Evolutionary conservation across 2,888 invertebrate species (phyloP).

Genomic region (Blera fallax): DNA sequence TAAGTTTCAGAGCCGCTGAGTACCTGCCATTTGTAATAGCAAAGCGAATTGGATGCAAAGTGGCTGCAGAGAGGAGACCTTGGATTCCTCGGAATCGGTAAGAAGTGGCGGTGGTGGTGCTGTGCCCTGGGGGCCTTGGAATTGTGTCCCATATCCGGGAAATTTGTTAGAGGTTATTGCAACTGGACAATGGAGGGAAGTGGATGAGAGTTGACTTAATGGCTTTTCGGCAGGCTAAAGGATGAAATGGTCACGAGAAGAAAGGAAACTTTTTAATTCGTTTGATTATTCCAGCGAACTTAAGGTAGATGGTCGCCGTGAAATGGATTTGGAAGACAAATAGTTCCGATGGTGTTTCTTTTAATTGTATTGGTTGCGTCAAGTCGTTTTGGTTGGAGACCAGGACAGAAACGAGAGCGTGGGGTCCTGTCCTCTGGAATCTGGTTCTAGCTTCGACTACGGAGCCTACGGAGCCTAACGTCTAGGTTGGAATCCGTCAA

Average conservation of each 20-base stretch:
- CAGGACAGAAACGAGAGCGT: too few relatives aligned
- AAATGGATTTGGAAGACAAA: conserved; percentile 18
- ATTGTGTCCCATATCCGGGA: conserved; percentile 42
- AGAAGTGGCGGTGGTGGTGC: neutral
- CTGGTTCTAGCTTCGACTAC: too few relatives aligned
- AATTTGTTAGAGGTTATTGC: conserved; percentile 4
- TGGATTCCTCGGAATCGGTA: conserved; percentile 9
- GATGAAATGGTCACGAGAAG: neutral
- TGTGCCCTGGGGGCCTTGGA: neutral
- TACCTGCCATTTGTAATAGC: conserved; percentile 64
- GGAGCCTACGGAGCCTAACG: too few relatives aligned
- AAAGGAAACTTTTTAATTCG: conserved; percentile 26
- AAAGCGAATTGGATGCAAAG: conserved; percentile 52
- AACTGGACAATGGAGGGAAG: neutral
- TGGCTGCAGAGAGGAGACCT: conserved; percentile 41
- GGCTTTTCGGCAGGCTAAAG: neutral
- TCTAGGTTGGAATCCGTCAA: too few relatives aligned
- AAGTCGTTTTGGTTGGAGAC: too few relatives aligned
- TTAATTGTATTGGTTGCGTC: too few relatives aligned
- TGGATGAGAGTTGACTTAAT: conserved; percentile 22
- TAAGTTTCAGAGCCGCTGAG: conserved; percentile 37
- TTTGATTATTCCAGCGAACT: neutral
- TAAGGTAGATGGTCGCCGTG: neutral
- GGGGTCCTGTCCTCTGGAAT: too few relatives aligned
- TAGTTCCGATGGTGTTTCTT: too few relatives aligned